These are phyloP conservation scores for Troides helena DNA, from an alignment of 2,888 invertebrate species.

Conservation along the genomic window DNA sequence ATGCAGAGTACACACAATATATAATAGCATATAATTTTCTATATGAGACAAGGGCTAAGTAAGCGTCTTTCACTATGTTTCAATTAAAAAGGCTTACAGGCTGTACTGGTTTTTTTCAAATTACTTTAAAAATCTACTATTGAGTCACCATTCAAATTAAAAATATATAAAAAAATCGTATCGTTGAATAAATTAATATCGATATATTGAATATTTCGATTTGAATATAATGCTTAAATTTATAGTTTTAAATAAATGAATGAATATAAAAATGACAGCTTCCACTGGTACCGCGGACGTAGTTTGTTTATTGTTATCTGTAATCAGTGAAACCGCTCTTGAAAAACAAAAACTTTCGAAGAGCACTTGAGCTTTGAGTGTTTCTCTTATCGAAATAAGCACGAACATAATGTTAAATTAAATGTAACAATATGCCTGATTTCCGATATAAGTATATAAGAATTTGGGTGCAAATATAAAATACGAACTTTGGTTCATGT, in stretches of 20 bases:
- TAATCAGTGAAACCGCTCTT: constrained; percentile 18
- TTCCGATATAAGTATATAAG: neutral
- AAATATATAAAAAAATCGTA: no score
- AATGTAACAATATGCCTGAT: constrained; percentile 22
- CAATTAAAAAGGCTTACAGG: no score
- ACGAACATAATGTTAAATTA: constrained; percentile 25
- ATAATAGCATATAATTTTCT: no score
- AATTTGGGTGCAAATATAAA: neutral
- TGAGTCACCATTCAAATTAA: no score
- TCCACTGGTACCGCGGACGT: neutral
- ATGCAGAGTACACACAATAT: no score
- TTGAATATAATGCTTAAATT: neutral
- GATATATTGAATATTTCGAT: no score
- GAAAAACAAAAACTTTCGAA: constrained; percentile 17
- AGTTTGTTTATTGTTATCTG: constrained; percentile 26
- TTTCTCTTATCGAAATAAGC: constrained; percentile 27
- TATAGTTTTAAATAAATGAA: neutral
- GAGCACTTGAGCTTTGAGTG: constrained; percentile 29
- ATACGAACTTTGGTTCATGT: neutral
- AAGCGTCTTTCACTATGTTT: no score
- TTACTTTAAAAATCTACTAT: no score
- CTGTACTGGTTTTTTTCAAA: no score
- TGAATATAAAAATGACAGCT: neutral
- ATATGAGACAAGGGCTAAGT: no score
- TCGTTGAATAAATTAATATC: no score